These are phyloP conservation scores for Caerostris darwini DNA, from an alignment of 1,140 invertebrate genomes.

Conservation along the genomic window DNA sequence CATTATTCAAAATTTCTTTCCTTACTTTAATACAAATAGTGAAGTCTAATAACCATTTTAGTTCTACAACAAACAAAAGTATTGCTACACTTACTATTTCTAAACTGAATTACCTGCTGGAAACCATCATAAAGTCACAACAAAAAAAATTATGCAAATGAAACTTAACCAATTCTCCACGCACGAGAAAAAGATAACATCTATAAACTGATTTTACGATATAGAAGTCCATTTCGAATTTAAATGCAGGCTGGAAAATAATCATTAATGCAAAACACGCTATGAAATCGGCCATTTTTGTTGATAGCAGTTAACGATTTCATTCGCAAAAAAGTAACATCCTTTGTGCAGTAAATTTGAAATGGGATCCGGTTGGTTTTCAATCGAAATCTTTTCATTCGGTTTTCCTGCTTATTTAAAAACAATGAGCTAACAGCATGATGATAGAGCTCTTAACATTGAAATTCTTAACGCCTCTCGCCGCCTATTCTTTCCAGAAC, in stretches of 20 bases:
- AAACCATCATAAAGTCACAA: no score
- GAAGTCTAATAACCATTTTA: no score
- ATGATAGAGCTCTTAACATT: conserved; percentile 28
- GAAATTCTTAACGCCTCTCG: conserved; percentile 22
- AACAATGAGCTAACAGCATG: conserved; percentile 21
- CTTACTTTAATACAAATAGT: no score
- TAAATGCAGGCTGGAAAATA: not conserved
- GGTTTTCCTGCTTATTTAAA: conserved; percentile 20
- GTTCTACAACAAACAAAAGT: no score
- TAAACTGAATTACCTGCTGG: no score
- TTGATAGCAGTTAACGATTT: not conserved
- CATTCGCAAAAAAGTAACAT: not conserved
- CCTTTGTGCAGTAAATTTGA: conserved; percentile 4
- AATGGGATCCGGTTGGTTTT: conserved; percentile 20
- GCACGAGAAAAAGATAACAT: no score
- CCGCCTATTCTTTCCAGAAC: not conserved
- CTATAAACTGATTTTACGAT: no score
- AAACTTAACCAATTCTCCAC: no score
- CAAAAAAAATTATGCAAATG: no score
- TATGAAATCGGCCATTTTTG: not conserved
- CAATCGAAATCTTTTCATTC: conserved; percentile 26
- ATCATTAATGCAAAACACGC: not conserved
- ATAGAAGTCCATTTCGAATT: not conserved
- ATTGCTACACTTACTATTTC: no score
- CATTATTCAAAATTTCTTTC: no score